phyloP scores from a whole-genome alignment of 2,113 vertebrate genomes.

The Hippolais icterina region DNA sequence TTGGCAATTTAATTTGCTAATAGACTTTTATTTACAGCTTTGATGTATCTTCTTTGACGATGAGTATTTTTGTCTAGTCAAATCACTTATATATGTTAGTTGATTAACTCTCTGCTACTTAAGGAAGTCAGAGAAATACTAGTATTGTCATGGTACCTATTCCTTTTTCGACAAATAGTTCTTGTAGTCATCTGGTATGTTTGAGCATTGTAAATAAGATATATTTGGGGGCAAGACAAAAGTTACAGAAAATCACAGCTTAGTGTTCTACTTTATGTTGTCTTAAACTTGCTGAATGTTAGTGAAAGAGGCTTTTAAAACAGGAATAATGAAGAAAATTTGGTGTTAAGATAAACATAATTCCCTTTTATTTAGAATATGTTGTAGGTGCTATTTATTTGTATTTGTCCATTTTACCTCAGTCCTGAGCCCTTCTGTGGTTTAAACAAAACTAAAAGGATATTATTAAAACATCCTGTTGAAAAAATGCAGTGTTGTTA shows the following conservation, averaged over 20 bases:
- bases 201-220: not conserved
- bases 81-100: not conserved
- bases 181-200: not conserved
- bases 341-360: not conserved
- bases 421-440: not conserved
- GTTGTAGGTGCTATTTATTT: not conserved
- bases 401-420: not conserved
- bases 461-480: not conserved
- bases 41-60: not conserved
- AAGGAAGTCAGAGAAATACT: not conserved
- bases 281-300: not conserved
- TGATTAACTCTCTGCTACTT: not conserved
- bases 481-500: not conserved
- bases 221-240: not conserved
- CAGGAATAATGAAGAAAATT: not conserved
- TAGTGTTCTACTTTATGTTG: not conserved
- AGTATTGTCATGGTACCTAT: not conserved
- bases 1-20: not conserved
- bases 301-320: not conserved
- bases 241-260: not conserved
- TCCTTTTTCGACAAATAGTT: not conserved
- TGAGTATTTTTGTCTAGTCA: not conserved
- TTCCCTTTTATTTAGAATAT: not conserved
- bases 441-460: not conserved
- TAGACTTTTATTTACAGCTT: not conserved